Base-by-base conservation (phyloP, 2,113 vertebrate species). In the Buteo buteo region DNA sequence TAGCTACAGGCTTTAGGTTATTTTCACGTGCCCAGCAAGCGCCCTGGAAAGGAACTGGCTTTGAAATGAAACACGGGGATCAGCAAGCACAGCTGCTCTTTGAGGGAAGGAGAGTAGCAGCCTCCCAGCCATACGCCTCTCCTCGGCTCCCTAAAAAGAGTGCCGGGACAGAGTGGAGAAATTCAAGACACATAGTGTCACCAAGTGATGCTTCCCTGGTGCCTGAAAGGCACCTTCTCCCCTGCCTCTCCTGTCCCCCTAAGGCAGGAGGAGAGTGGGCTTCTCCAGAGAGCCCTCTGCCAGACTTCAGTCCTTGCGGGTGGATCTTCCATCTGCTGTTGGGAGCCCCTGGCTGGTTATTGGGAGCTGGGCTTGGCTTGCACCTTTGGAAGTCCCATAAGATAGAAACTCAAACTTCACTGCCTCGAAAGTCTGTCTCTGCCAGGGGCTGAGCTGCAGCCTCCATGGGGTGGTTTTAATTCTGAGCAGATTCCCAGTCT, bases 401-500 rank as follows among this genome's bases (percentile, higher is more conserved):
- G 45, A 76, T 4, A 76, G 50, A 78, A 78, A 81, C 40, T 71
- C 47, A 65, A 76, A 71, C 31, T n/a, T 86, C 76, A 19, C n/a
- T 4, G 3, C 44, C 40, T 55, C 3, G 4, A 44, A 88, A 79
- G 54, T 29, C 55, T 73, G 52, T 13, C 25, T 74, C n/a, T 89
- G 54, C 45, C 2, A 2, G 31, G 69, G 69, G 34, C 17, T 87
- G 66, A 93, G 44, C 86, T 82, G 57, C 80, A 94, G 72, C 62
- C 40, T 86, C 62, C 52, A 21, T 19, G 52, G 82, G 40, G 44
- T 92, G 54, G 31, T 89, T 82, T 69, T 89, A 87, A 91, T 89
- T 91, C 91, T 42, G 45, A 95, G 81, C 94, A 91, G 91, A 89
- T 87, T 94, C 49, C 58, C 78, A 26, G 7, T 16, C 36, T 86